phyloP scores from a whole-genome alignment of 2,888 invertebrate genomes.

The Chloroclysta siterata region DNA sequence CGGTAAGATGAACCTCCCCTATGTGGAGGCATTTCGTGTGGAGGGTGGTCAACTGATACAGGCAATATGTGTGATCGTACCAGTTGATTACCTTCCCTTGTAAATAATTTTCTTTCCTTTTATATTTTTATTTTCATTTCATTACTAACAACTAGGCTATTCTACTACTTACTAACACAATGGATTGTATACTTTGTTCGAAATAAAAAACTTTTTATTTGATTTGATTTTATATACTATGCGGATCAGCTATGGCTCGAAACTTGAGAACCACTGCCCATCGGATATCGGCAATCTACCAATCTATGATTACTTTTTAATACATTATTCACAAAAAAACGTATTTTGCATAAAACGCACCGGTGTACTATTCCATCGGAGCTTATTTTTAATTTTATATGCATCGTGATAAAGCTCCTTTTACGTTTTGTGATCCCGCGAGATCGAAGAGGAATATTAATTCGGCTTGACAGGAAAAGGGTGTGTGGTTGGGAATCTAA shows the following conservation, averaged over 20 bases:
- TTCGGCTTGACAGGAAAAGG: conserved; percentile 35
- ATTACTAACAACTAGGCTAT: too few relatives aligned
- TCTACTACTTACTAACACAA: too few relatives aligned
- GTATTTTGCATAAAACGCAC: conserved; percentile 37
- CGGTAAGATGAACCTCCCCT: too few relatives aligned
- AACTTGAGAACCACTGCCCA: conserved; percentile 32
- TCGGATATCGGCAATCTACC: conserved; percentile 42
- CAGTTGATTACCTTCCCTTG: too few relatives aligned
- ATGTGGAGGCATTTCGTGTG: too few relatives aligned
- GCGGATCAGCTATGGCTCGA: not conserved
- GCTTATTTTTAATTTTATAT: conserved; percentile 41
- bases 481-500: conserved; percentile 31
- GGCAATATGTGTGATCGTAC: too few relatives aligned
- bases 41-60: too few relatives aligned
- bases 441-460: conserved; percentile 37
- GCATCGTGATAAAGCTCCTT: conserved; percentile 21
- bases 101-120: too few relatives aligned
- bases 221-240: too few relatives aligned
- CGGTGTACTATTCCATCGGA: conserved; percentile 12
- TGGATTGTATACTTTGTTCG: too few relatives aligned
- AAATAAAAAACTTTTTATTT: too few relatives aligned
- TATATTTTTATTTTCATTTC: too few relatives aligned
- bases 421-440: conserved; percentile 32
- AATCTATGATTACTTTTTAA: conserved; percentile 47
- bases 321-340: conserved; percentile 44